A percentile compares a stretch with the other conserved stretches of the same genome.
Conservation (phyloP, 2,797 vertebrate species). For the Mormyrus hasselquistii region DNA sequence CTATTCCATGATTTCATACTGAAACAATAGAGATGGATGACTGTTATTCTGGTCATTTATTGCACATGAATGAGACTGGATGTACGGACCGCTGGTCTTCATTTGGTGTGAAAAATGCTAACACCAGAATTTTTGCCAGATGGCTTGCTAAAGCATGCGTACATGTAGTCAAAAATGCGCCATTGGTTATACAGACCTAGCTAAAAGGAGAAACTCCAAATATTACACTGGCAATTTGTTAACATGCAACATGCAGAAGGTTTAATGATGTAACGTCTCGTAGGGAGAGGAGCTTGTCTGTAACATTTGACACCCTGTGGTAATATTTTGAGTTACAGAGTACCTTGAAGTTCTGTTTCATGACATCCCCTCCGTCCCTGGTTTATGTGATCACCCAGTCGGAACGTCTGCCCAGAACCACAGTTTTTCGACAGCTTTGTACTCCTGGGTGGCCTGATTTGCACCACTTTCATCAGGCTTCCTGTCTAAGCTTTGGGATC, state of each 20-base stretch:
- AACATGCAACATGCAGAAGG: too few species aligned
- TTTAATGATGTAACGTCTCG: neutral
- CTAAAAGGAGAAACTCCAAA: neutral
- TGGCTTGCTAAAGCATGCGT: neutral
- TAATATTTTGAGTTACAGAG: slow-evolving; percentile 28
- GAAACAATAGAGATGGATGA: neutral
- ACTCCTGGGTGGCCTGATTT: slow-evolving; percentile 37
- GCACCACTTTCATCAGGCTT: slow-evolving; percentile 26
- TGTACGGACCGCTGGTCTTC: neutral
- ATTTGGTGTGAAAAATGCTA: neutral
- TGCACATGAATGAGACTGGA: neutral
- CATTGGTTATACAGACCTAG: neutral
- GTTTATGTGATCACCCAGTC: neutral
- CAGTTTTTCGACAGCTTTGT: slow-evolving; percentile 28
- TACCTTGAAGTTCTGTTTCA: slow-evolving; percentile 29
- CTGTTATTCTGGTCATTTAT: neutral
- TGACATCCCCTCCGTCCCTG: neutral
- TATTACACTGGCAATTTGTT: neutral
- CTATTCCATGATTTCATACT: neutral
- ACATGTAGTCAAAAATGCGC: neutral
- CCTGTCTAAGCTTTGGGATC: neutral
- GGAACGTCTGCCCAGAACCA: neutral
- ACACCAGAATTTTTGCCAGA: neutral
- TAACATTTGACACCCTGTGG: neutral
- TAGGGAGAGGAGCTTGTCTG: neutral